phyloP scores from a whole-genome alignment of 2,888 invertebrate genomes.

The Eristalinus aeneus region DNA sequence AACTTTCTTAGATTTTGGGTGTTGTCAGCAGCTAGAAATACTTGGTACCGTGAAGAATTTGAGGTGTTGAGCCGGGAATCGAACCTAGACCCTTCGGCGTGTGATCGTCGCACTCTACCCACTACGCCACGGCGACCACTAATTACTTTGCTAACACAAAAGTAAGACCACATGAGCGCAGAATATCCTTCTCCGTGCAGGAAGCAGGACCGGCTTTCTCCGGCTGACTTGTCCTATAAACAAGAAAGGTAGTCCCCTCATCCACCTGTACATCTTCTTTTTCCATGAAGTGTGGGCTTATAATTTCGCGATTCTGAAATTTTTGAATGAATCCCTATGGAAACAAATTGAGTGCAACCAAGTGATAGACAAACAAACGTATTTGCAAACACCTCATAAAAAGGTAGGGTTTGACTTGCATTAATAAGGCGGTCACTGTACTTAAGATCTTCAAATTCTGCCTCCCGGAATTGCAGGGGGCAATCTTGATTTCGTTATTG shows the following conservation, averaged over 20 bases:
- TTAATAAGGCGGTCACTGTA: conserved; percentile 38
- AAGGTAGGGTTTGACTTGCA: background rate
- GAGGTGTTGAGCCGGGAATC: no score
- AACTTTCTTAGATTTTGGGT: no score
- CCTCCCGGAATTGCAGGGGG: conserved; percentile 83
- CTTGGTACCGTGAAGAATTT: no score
- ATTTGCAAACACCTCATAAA: conserved; percentile 60
- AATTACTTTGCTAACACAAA: conserved; percentile 86
- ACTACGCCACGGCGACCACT: no score
- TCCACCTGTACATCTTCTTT: conserved; percentile 86
- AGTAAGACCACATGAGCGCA: conserved; percentile 96
- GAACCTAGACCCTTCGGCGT: no score
- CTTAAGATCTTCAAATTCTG: conserved; percentile 80
- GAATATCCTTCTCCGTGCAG: conserved; percentile 99
- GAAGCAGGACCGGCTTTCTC: conserved; percentile 86
- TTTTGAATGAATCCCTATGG: conserved; percentile 82
- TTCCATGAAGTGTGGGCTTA: conserved; percentile 88
- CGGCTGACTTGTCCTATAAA: conserved; percentile 85
- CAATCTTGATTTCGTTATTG: conserved; percentile 85
- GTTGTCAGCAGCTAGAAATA: no score
- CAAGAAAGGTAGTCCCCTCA: conserved; percentile 83
- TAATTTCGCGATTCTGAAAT: conserved; percentile 88
- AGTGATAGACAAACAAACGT: conserved; percentile 62
- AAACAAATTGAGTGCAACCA: conserved; percentile 27
- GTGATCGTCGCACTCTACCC: no score